Evolutionary conservation across 35 echinoderm and acorn worm genomes (phyloP).

Genomic region (Stichopus chloronotus): DNA sequence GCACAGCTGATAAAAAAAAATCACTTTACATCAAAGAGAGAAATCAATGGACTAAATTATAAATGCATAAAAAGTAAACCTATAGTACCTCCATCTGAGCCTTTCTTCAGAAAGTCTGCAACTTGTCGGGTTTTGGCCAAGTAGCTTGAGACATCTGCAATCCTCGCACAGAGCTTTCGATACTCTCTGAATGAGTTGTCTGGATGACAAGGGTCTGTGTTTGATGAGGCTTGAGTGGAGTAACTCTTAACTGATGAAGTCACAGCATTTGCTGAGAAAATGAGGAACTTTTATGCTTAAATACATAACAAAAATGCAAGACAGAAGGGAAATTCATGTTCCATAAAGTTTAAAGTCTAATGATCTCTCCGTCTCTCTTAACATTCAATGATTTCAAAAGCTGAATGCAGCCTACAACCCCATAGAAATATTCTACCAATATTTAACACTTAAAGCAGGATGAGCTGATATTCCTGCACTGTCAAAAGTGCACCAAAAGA

Average conservation of each 20-base stretch:
- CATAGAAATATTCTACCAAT: too few relatives aligned
- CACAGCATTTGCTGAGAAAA: not conserved
- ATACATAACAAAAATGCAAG: not conserved
- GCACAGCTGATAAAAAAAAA: too few relatives aligned
- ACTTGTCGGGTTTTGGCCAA: slow-evolving; percentile 87
- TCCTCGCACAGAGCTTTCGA: slow-evolving; percentile 85
- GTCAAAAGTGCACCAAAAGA: too few relatives aligned
- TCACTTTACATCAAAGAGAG: too few relatives aligned
- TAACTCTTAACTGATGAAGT: slow-evolving; percentile 10
- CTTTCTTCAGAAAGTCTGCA: slow-evolving; percentile 75
- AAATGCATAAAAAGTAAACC: not conserved
- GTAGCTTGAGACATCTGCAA: slow-evolving; percentile 82
- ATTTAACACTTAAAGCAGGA: too few relatives aligned
- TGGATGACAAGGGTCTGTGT: slow-evolving; percentile 65
- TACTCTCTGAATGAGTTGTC: slow-evolving; percentile 97
- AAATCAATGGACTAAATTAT: too few relatives aligned
- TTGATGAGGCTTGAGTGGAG: slow-evolving; percentile 14
- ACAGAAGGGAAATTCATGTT: not conserved
- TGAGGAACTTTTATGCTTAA: not conserved
- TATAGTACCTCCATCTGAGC: slow-evolving; percentile 60
- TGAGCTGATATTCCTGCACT: too few relatives aligned
- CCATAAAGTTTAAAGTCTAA: not conserved
- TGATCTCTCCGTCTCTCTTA: not conserved
- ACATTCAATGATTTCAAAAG: too few relatives aligned
- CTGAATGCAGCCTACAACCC: too few relatives aligned